Percentiles rank a stretch among this genome's conserved stretches.
Evolutionary conservation across 2,888 invertebrate species (phyloP).

Genomic region (Teinopalpus imperialis): DNA sequence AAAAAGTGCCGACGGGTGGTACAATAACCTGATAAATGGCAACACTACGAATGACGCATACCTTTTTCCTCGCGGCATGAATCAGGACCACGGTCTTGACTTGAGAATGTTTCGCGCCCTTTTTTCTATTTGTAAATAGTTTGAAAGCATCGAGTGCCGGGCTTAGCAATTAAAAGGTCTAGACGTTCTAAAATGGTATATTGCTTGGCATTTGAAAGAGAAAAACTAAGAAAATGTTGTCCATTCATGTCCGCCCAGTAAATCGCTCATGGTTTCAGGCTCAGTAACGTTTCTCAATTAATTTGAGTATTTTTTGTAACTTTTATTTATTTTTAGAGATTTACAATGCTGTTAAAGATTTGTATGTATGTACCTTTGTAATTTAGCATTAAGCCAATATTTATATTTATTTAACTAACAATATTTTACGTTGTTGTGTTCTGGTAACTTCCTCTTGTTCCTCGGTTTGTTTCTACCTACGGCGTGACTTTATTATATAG

Average conservation of each 20-base stretch:
- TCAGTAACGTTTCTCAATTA: too few species aligned
- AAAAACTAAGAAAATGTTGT: not conserved
- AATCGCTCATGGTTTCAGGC: not conserved
- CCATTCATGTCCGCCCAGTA: constrained; percentile 5
- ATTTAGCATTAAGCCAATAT: too few species aligned
- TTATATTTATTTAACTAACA: too few species aligned
- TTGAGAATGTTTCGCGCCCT: constrained; percentile 31
- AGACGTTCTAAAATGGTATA: constrained; percentile 25
- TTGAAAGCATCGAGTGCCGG: constrained; percentile 17
- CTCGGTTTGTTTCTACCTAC: too few species aligned
- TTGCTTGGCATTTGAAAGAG: constrained; percentile 13
- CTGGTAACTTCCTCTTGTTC: too few species aligned
- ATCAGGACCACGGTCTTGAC: constrained; percentile 29
- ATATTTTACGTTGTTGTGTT: too few species aligned
- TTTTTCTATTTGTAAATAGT: constrained; percentile 29
- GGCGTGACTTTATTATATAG: too few species aligned
- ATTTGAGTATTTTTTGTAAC: too few species aligned
- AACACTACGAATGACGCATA: constrained; percentile 32
- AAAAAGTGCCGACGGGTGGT: not conserved
- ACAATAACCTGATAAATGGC: constrained; percentile 12
- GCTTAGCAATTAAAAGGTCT: constrained; percentile 22
- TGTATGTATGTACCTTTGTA: too few species aligned
- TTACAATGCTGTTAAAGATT: too few species aligned
- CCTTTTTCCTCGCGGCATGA: constrained; percentile 30
- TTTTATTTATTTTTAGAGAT: too few species aligned